Conservation (phyloP, 2,113 vertebrate genomes). For the Stercorarius parasiticus region DNA sequence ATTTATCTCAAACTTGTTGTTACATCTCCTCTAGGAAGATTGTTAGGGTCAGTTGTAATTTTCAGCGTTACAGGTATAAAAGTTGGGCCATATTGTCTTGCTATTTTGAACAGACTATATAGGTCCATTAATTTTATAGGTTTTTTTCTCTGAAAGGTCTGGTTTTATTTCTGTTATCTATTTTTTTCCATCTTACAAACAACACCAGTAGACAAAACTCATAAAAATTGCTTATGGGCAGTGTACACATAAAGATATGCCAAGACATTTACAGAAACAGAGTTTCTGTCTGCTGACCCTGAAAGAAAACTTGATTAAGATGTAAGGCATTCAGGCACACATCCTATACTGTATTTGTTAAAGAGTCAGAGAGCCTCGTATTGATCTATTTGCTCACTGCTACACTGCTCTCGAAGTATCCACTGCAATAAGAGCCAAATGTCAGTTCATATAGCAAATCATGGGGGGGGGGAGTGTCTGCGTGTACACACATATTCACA, state of each 20-base stretch:
- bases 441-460: neutral
- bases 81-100: neutral
- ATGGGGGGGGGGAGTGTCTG: neutral
- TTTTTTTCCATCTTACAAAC: neutral
- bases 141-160: neutral
- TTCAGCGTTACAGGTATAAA: neutral
- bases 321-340: neutral
- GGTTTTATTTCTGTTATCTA: neutral
- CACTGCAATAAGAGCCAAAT: neutral
- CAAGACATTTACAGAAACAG: neutral
- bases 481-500: neutral
- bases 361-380: neutral
- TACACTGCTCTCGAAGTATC: neutral
- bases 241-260: neutral
- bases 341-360: neutral
- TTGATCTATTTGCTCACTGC: neutral
- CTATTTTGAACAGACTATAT: neutral
- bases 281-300: neutral
- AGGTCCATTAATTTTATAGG: neutral
- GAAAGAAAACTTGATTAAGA: neutral
- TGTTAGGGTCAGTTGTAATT: neutral
- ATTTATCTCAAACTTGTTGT: neutral
- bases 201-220: neutral
- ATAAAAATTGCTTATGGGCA: neutral
- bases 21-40: neutral